phyloP scores from a whole-genome alignment of 2,113 vertebrate genomes.

The Gasterosteus nipponicus region DNA sequence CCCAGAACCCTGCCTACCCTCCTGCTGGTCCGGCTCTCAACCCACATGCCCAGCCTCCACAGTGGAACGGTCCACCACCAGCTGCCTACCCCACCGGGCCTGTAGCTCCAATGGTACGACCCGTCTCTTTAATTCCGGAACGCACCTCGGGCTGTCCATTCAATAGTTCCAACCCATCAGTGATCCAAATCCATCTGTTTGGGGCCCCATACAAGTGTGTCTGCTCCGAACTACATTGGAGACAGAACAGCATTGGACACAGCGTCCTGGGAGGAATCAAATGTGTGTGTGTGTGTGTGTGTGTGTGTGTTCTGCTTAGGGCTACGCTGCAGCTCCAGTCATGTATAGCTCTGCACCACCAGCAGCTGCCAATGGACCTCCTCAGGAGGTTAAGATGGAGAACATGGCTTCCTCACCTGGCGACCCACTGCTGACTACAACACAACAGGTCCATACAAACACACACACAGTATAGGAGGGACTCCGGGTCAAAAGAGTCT shows the following conservation, averaged over 20 bases:
- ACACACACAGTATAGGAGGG: background rate
- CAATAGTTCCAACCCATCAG: no score
- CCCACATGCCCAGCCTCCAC: slow-evolving; percentile 42
- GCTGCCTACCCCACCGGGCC: slow-evolving; percentile 49
- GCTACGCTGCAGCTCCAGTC: slow-evolving; percentile 56
- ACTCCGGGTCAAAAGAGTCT: no score
- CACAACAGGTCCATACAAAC: slow-evolving; percentile 54
- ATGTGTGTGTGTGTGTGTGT: slow-evolving; percentile 9
- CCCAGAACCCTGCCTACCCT: slow-evolving; percentile 56
- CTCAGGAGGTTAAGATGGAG: slow-evolving; percentile 34
- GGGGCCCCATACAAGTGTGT: no score
- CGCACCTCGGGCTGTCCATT: background rate
- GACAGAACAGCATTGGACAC: no score
- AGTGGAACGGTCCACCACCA: slow-evolving; percentile 55
- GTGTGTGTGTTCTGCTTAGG: slow-evolving; percentile 47
- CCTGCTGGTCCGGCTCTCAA: slow-evolving; percentile 24
- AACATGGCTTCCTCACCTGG: slow-evolving; percentile 24
- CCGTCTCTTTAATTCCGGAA: background rate
- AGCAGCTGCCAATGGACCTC: slow-evolving; percentile 11
- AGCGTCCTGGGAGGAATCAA: background rate
- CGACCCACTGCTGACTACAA: slow-evolving; percentile 53
- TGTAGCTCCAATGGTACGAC: slow-evolving; percentile 59
- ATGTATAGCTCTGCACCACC: slow-evolving; percentile 57
- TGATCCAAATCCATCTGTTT: no score
- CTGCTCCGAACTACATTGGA: no score